Evolutionary conservation across 2,797 vertebrate species (phyloP).

Genomic region (Clarias pachynema): DNA sequence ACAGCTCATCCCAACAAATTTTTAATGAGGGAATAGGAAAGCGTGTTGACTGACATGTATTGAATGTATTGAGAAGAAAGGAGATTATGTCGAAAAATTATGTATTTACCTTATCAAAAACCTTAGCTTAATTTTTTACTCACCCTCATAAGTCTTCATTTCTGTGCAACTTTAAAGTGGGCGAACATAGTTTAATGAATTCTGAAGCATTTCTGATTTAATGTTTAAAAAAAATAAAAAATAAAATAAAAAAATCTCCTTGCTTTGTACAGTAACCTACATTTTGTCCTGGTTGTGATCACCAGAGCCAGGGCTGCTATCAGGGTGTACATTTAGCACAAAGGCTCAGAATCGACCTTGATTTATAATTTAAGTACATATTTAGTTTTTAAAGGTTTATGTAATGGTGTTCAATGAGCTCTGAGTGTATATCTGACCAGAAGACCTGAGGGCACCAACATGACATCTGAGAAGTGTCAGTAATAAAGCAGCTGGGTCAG

Average conservation of each 20-base stretch:
- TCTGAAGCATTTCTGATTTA: not conserved
- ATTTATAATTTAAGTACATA: not conserved
- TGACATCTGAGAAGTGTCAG: not conserved
- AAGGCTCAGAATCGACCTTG: not conserved
- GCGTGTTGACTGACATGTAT: no score
- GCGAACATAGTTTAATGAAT: not conserved
- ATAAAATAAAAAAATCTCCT: no score
- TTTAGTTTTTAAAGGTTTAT: not conserved
- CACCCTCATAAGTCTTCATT: not conserved
- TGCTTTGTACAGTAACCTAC: not conserved
- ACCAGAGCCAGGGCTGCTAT: not conserved
- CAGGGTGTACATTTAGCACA: not conserved
- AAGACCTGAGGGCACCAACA: not conserved
- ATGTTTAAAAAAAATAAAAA: not conserved
- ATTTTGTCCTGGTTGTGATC: not conserved
- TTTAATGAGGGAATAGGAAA: no score
- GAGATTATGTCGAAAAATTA: no score
- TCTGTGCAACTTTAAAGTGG: not conserved
- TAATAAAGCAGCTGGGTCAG: not conserved
- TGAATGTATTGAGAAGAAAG: no score
- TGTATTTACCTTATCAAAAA: no score
- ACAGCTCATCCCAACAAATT: no score
- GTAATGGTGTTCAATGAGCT: not conserved
- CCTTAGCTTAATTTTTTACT: no score
- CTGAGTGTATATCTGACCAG: not conserved